Conservation (phyloP, 2,797 vertebrate genomes). For the Dendrocincla fuliginosa region DNA sequence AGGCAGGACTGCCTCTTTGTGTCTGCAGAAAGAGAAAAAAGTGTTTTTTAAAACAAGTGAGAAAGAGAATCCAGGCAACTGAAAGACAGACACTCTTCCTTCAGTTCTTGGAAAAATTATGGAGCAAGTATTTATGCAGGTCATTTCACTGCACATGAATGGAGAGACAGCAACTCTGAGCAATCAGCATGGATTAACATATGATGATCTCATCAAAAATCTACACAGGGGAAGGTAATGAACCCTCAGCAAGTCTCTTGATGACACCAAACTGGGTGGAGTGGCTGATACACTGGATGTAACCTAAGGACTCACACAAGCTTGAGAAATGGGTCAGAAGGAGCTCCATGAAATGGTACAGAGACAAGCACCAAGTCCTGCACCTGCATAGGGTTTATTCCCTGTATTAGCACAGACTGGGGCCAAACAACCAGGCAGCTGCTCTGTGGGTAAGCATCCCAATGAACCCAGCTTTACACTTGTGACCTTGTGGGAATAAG, state of each 20-base stretch:
- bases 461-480: accelerated
- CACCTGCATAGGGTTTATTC: background rate
- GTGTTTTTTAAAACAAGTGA: background rate
- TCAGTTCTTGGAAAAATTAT: background rate
- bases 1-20: background rate
- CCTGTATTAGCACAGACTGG: accelerated
- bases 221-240: accelerated
- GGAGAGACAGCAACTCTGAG: background rate
- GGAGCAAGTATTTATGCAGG: background rate
- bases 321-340: background rate
- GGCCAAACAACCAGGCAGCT: background rate
- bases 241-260: background rate
- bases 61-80: background rate
- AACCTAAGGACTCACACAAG: background rate
- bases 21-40: background rate
- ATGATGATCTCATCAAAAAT: background rate
- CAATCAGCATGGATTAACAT: background rate
- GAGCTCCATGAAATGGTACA: background rate
- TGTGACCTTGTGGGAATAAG: background rate
- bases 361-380: background rate
- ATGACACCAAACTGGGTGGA: background rate
- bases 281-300: background rate
- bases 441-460: background rate
- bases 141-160: background rate
- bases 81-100: background rate